Evolutionary conservation across 2,113 vertebrate genomes (phyloP).

Genomic region (Seriola dumerili): DNA sequence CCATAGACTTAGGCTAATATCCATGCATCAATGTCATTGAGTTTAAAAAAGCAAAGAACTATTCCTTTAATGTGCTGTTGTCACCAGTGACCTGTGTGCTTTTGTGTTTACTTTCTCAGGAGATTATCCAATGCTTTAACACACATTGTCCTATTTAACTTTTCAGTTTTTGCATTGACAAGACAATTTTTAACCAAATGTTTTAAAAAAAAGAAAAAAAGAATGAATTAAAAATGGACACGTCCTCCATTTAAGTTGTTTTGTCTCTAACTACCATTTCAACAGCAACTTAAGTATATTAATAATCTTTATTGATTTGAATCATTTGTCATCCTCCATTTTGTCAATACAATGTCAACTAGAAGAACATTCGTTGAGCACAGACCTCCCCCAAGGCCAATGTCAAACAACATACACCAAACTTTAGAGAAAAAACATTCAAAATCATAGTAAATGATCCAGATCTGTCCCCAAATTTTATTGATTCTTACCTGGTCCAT

Average conservation of each 20-base stretch:
- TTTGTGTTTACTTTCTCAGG: conserved; percentile 45
- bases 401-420: too few relatives aligned
- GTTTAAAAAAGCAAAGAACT: neutral
- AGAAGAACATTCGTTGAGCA: too few relatives aligned
- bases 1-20: neutral
- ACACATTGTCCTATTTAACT: conserved; percentile 5
- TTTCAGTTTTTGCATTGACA: conserved; percentile 33
- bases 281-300: neutral
- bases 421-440: too few relatives aligned
- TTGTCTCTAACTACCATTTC: neutral
- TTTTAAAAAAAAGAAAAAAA: conserved; percentile 31
- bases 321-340: neutral
- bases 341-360: neutral
- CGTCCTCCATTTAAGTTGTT: neutral
- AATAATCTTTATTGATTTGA: conserved; percentile 42
- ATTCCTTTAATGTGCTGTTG: conserved; percentile 1
- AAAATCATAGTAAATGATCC: too few relatives aligned
- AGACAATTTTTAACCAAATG: conserved; percentile 33
- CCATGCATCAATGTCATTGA: neutral
- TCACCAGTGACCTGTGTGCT: conserved; percentile 10
- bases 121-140: conserved; percentile 37
- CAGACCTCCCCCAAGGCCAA: too few relatives aligned
- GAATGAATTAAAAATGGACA: conserved; percentile 16
- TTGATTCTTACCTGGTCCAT: too few relatives aligned
- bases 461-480: too few relatives aligned